Conservation (phyloP, 2,888 invertebrate genomes). For the Timema podura region DNA sequence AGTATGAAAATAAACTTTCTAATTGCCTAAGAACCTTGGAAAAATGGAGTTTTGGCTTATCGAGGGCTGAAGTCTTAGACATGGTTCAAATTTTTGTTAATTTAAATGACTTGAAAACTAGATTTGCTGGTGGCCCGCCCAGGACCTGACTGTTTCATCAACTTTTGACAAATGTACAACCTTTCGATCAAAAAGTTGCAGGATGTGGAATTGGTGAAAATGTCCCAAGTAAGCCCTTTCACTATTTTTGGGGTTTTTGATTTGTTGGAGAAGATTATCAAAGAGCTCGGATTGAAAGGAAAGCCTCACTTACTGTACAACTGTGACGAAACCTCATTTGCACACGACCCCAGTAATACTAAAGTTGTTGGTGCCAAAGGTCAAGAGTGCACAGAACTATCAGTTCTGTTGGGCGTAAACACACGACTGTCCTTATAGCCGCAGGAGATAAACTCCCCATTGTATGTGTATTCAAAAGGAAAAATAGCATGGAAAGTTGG, state of each 20-base stretch:
- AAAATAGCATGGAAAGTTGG: not conserved
- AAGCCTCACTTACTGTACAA: not conserved
- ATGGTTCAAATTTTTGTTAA: conserved; percentile 4
- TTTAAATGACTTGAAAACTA: not conserved
- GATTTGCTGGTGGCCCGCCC: conserved; percentile 2
- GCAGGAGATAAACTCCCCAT: not conserved
- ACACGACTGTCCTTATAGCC: not conserved
- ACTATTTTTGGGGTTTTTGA: not conserved
- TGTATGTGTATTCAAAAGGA: not conserved
- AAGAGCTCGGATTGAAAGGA: not conserved
- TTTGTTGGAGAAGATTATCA: not conserved
- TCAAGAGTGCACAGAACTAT: not conserved
- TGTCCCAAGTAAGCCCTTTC: not conserved
- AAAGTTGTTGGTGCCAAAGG: not conserved
- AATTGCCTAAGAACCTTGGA: not conserved
- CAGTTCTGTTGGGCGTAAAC: not conserved
- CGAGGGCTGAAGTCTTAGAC: not conserved
- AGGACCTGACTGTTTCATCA: not conserved
- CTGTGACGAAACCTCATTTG: not conserved
- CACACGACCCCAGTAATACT: not conserved
- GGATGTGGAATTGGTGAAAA: conserved; percentile 1
- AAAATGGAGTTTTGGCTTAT: not conserved
- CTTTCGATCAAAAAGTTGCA: not conserved
- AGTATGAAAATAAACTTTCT: not conserved
- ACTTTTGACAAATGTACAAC: not conserved